Percentiles rank a stretch among this genome's conserved stretches.
Evolutionary conservation across 2,113 vertebrate genomes (phyloP).

Genomic region (Nibea coibor): DNA sequence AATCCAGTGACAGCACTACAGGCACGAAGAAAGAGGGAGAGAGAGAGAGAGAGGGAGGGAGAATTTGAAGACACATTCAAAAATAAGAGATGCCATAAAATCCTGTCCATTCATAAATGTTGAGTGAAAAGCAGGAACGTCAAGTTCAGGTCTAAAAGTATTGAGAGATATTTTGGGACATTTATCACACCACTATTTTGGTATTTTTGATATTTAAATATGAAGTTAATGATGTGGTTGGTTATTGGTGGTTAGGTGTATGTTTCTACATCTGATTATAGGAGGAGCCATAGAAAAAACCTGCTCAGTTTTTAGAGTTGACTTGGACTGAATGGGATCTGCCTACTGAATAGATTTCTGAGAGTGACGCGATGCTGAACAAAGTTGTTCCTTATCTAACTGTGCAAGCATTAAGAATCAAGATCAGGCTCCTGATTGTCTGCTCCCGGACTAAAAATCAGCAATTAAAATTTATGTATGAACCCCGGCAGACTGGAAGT

Average conservation of each 20-base stretch:
- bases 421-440: neutral
- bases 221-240: neutral
- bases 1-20: constrained; percentile 68
- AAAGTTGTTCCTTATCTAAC: neutral
- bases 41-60: neutral
- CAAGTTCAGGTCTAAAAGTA: neutral
- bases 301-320: neutral
- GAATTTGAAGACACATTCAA: no score
- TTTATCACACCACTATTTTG: neutral
- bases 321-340: neutral
- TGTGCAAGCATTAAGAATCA: neutral
- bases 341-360: neutral
- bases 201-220: neutral
- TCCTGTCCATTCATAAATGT: neutral
- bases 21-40: neutral
- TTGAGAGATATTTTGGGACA: neutral
- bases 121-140: neutral
- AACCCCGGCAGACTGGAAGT: neutral
- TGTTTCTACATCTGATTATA: neutral
- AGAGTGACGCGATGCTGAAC: neutral
- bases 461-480: neutral
- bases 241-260: neutral
- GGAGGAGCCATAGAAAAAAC: neutral
- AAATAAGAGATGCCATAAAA: neutral
- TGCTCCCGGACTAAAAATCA: neutral